Percentiles rank a stretch among this genome's conserved stretches.
Conservation (phyloP, 2,797 vertebrate genomes). For the Trematomus bernacchii region DNA sequence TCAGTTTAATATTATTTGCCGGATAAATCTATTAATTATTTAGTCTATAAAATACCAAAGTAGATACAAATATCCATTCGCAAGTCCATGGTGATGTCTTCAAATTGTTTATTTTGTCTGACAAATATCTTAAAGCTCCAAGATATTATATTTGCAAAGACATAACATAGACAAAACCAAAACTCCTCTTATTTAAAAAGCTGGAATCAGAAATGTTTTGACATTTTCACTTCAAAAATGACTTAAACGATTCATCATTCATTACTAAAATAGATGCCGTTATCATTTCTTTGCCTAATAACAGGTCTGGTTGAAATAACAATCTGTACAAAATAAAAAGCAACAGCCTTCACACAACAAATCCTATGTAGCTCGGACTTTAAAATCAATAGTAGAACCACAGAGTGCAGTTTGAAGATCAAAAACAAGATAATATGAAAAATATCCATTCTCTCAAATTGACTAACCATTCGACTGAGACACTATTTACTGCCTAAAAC, state of each 20-base stretch:
- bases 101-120: constrained; percentile 9
- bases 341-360: background rate
- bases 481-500: constrained; percentile 2
- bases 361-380: constrained; percentile 3
- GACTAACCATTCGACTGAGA: constrained; percentile 9
- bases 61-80: constrained; percentile 12
- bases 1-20: constrained; percentile 8
- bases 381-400: constrained; percentile 20
- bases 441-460: background rate
- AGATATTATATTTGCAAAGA: background rate
- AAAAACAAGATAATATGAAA: constrained; percentile 9
- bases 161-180: background rate
- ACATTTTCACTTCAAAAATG: too few relatives aligned
- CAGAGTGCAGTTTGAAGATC: constrained; percentile 8
- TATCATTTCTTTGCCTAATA: background rate
- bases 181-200: background rate
- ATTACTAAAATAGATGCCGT: too few relatives aligned
- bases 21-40: background rate
- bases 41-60: constrained; percentile 11
- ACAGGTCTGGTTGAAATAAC: background rate
- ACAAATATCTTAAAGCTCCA: background rate
- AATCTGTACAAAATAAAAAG: background rate
- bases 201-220: background rate
- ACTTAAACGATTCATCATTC: too few relatives aligned
- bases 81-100: constrained; percentile 2